These are phyloP conservation scores for Samia ricini DNA, from an alignment of 1,140 invertebrate genomes.

Conservation along the genomic window DNA sequence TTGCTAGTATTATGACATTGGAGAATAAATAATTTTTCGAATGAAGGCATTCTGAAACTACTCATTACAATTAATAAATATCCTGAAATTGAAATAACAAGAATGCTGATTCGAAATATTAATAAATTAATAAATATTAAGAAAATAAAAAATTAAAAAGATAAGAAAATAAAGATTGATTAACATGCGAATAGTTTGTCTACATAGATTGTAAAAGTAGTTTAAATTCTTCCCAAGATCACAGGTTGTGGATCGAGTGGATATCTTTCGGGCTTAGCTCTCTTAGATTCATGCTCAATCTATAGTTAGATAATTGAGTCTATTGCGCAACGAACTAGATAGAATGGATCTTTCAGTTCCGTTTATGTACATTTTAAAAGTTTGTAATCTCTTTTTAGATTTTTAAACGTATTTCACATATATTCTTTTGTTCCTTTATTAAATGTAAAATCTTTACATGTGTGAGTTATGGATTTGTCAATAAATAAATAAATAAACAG, in stretches of 20 bases:
- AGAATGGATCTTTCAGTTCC: slow-evolving; percentile 29
- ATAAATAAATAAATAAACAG: no score
- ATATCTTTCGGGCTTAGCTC: background rate
- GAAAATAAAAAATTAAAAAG: no score
- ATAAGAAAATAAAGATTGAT: background rate
- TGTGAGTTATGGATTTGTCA: no score
- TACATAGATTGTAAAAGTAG: background rate
- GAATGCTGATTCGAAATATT: no score
- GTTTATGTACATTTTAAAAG: background rate
- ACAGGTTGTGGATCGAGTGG: background rate
- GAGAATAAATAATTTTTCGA: background rate
- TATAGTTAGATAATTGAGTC: slow-evolving; percentile 48
- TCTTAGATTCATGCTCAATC: slow-evolving; percentile 34
- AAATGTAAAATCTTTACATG: no score
- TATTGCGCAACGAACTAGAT: slow-evolving; percentile 37
- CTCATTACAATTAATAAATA: no score
- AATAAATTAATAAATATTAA: no score
- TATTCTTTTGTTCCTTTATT: no score
- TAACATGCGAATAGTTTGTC: background rate
- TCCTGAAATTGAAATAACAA: no score
- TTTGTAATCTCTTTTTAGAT: background rate
- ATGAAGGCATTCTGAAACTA: background rate
- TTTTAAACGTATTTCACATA: no score
- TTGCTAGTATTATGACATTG: background rate
- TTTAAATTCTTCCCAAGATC: background rate